Evolutionary conservation across 1,140 invertebrate species (phyloP), one percentile per base, ranked within the genome.

Genomic region (Cherax destructor): DNA sequence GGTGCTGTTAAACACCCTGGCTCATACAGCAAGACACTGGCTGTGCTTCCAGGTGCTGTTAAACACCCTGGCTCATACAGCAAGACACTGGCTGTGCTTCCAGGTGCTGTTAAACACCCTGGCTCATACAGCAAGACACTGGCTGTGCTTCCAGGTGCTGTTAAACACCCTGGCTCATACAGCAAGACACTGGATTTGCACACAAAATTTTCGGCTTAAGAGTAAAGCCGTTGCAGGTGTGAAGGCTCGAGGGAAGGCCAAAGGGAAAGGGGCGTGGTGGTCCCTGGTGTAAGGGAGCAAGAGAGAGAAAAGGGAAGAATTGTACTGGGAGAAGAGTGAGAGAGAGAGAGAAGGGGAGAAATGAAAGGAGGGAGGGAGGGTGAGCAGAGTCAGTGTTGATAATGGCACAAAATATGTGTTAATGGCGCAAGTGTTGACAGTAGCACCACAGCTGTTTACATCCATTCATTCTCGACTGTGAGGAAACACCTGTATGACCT

Each of bases 131-230:
- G 30, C 30, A 84, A 56, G 16, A 21, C 56, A 11, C 56, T 30
- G 81, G 81, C n/a, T n/a, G n/a, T n/a, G n/a, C n/a, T n/a, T n/a
- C n/a, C 30, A 41, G 30, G 30, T 41, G 30, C 30, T 41, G 30
- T 41, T 41, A 41, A 41, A 41, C 30, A 1, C 30, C 30, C 30
- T 1, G 30, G 2, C 30, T 41, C 30, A 41, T 41, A 41, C 30
- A 41, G 30, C 30, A 84, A 56, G 16, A 21, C 56, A 11, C 56
- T 30, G 81, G 81, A 69, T 84, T 84, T 84, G 59, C 81, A 84
- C 65, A 84, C 81, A 84, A 24, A 84, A 84, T 84, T 84, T 84
- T 84, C 81, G 81, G 81, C 52, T 84, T 84, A 84, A 84, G 41
- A 21, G 81, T 65, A 84, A 84, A 84, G 81, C 81, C 81, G 18